A percentile compares a stretch with the other conserved stretches of the same genome.
Evolutionary conservation across 2,797 vertebrate species (phyloP).

Genomic region (Pantherophis vulpinus): DNA sequence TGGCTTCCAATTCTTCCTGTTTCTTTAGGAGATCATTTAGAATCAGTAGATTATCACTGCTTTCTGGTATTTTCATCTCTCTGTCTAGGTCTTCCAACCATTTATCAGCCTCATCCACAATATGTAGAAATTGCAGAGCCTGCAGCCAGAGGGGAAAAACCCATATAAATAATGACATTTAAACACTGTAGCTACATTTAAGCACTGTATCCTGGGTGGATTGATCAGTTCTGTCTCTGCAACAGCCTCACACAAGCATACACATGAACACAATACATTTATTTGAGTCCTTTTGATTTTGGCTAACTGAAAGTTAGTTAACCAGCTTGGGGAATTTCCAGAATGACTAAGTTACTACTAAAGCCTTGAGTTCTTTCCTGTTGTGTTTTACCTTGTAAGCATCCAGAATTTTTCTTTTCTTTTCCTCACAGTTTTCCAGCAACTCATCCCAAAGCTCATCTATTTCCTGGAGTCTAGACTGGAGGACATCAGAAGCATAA

Average conservation of each 20-base stretch:
- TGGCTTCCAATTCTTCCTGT: constrained; percentile 81
- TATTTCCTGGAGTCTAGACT: constrained; percentile 77
- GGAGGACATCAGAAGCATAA: constrained; percentile 73
- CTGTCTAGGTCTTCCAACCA: constrained; percentile 77
- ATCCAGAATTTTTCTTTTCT: constrained; percentile 76
- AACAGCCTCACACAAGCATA: neutral
- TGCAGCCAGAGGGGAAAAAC: constrained; percentile 44
- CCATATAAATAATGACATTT: neutral
- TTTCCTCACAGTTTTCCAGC: constrained; percentile 78
- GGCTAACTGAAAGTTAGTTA: neutral
- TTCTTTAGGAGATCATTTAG: constrained; percentile 76
- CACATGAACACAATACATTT: neutral
- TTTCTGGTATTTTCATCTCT: constrained; percentile 69
- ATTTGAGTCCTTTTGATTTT: neutral
- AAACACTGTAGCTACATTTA: neutral
- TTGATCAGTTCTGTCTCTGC: neutral
- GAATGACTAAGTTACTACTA: neutral
- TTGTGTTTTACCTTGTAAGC: constrained; percentile 77
- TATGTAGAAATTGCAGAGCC: constrained; percentile 80
- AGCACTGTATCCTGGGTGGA: neutral
- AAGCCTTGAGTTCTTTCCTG: neutral
- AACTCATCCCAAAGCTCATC: constrained; percentile 79
- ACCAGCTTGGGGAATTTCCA: neutral
- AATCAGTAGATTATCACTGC: constrained; percentile 70
- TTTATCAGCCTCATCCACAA: constrained; percentile 78